Conservation (phyloP, 2,888 invertebrate genomes). For the Danaus chrysippus region DNA sequence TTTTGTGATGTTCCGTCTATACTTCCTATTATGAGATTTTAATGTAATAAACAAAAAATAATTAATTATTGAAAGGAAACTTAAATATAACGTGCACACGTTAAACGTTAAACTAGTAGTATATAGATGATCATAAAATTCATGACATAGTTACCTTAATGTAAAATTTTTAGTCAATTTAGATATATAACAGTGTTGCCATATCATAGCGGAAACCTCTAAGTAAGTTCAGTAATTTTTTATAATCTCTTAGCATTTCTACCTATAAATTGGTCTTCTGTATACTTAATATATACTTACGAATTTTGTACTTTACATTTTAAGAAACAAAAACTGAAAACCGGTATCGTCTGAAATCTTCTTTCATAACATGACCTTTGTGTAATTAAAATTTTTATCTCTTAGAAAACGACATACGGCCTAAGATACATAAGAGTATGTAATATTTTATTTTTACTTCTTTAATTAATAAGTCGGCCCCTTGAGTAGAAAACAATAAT, state of each 20-base stretch:
- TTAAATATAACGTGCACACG: neutral
- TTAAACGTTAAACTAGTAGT: neutral
- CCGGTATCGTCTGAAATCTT: constrained; percentile 16
- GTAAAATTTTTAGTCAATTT: constrained; percentile 16
- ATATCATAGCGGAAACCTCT: constrained; percentile 40
- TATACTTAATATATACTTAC: constrained; percentile 35
- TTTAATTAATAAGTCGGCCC: neutral
- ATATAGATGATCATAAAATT: neutral
- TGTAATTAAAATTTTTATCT: no score
- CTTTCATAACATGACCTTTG: neutral
- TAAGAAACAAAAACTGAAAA: constrained; percentile 13
- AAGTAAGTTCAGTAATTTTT: constrained; percentile 35
- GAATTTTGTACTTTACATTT: constrained; percentile 34
- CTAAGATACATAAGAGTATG: neutral
- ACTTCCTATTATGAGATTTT: no score
- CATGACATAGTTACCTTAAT: constrained; percentile 31
- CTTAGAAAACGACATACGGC: no score
- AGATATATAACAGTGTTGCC: constrained; percentile 36
- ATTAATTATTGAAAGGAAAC: neutral
- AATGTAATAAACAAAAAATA: no score
- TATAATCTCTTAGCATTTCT: constrained; percentile 66
- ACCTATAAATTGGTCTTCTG: constrained; percentile 46
- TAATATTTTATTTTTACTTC: neutral
- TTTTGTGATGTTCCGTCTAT: no score
- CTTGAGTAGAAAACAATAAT: neutral